Conservation (phyloP, 2,113 vertebrate genomes). For the Cichladusa arquata region DNA sequence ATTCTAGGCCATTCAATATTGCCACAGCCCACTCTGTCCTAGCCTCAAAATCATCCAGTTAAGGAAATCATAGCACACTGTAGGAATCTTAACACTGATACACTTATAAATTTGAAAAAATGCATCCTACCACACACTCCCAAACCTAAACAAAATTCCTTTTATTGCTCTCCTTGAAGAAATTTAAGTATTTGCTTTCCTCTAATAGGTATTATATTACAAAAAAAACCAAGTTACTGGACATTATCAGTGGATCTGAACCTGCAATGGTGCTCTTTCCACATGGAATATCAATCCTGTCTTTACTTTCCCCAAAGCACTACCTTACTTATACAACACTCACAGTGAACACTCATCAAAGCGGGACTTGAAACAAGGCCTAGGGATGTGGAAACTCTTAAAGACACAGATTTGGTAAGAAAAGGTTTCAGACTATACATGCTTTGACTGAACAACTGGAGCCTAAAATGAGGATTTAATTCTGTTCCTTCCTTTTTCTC, state of each 20-base stretch:
- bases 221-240: neutral
- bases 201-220: neutral
- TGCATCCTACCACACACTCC: fast-evolving
- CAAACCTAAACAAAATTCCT: neutral
- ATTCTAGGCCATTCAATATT: neutral
- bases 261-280: neutral
- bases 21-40: neutral
- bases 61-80: neutral
- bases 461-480: neutral
- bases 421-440: neutral
- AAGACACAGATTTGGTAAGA: neutral
- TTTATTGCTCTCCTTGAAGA: neutral
- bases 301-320: neutral
- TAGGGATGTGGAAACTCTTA: neutral
- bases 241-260: neutral
- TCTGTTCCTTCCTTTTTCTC: neutral
- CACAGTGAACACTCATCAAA: neutral
- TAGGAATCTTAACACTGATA: neutral
- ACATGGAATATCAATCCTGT: neutral
- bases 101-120: neutral
- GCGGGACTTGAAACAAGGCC: neutral
- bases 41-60: neutral
- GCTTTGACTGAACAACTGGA: neutral
- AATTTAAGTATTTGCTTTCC: neutral
- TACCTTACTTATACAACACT: neutral